These are phyloP conservation scores for Prorops nasuta DNA, from an alignment of 1,140 invertebrate genomes.

Conservation along the genomic window DNA sequence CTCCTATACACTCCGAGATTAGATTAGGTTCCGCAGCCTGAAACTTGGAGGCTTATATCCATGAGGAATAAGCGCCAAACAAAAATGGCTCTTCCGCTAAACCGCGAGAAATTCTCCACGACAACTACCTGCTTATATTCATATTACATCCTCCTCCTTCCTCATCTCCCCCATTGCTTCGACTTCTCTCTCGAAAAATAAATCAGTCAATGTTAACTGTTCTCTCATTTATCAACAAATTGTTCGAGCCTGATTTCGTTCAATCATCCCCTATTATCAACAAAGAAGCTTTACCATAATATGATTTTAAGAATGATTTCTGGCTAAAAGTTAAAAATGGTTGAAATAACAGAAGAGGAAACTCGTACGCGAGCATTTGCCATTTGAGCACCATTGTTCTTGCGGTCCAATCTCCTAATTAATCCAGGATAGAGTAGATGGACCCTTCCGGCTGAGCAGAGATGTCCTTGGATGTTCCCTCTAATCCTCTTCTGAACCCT, in stretches of 20 bases:
- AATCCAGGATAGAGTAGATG: conserved; percentile 21
- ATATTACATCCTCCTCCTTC: not conserved
- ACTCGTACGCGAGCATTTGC: too few relatives aligned
- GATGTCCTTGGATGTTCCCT: conserved; percentile 38
- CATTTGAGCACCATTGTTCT: conserved; percentile 22
- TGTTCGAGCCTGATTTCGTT: too few relatives aligned
- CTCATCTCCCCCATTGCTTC: conserved; percentile 9
- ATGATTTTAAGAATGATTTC: too few relatives aligned
- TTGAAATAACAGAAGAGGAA: too few relatives aligned
- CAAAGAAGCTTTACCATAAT: too few relatives aligned
- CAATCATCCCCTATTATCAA: too few relatives aligned
- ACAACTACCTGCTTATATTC: too few relatives aligned
- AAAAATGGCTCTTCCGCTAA: conserved; percentile 43
- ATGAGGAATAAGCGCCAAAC: conserved; percentile 44
- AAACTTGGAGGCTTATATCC: conserved; percentile 44
- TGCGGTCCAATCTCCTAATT: conserved; percentile 23
- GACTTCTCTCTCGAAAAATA: too few relatives aligned
- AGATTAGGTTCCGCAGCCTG: conserved; percentile 48
- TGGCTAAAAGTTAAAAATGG: too few relatives aligned
- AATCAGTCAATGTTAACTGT: too few relatives aligned
- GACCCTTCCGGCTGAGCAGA: conserved; percentile 13
- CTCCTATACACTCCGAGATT: conserved; percentile 45
- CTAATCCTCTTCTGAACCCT: conserved; percentile 35
- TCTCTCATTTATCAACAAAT: too few relatives aligned
- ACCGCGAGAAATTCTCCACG: conserved; percentile 31